Evolutionary conservation across 2,113 vertebrate genomes (phyloP).

Genomic region (Oncorhynchus kisutch): DNA sequence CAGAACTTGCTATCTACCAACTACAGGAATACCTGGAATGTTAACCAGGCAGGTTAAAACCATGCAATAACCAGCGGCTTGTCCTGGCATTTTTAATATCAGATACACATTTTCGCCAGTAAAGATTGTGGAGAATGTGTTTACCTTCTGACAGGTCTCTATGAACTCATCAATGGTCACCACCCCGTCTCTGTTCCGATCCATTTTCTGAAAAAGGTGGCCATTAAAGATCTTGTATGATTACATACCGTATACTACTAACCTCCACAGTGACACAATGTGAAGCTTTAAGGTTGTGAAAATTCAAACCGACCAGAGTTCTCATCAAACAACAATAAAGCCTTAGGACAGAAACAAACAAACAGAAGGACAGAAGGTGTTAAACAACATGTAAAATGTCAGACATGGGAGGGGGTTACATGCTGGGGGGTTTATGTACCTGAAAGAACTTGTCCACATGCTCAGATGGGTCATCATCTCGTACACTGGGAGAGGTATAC

Average conservation of each 20-base stretch:
- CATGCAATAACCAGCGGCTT: too few relatives aligned
- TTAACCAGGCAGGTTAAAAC: too few relatives aligned
- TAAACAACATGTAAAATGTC: neutral
- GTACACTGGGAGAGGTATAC: slow-evolving; percentile 83
- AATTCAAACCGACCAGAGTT: neutral
- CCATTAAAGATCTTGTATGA: neutral
- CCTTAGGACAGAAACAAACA: neutral
- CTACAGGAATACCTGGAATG: too few relatives aligned
- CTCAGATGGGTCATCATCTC: slow-evolving; percentile 81
- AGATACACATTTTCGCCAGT: neutral
- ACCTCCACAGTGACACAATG: neutral
- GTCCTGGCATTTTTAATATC: too few relatives aligned
- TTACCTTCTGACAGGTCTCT: slow-evolving; percentile 82
- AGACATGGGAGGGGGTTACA: neutral
- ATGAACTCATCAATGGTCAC: slow-evolving; percentile 84
- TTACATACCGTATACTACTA: neutral
- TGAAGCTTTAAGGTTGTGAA: neutral
- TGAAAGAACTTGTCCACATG: slow-evolving; percentile 90
- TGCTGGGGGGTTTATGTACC: slow-evolving; percentile 56
- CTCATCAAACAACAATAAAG: neutral
- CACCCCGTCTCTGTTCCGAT: slow-evolving; percentile 76
- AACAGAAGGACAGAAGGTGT: neutral
- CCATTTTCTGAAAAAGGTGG: slow-evolving; percentile 55
- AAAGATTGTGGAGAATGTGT: neutral
- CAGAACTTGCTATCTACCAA: too few relatives aligned